Base-by-base conservation (phyloP, 2,888 invertebrate species). In the Rhamnusium bicolor region DNA sequence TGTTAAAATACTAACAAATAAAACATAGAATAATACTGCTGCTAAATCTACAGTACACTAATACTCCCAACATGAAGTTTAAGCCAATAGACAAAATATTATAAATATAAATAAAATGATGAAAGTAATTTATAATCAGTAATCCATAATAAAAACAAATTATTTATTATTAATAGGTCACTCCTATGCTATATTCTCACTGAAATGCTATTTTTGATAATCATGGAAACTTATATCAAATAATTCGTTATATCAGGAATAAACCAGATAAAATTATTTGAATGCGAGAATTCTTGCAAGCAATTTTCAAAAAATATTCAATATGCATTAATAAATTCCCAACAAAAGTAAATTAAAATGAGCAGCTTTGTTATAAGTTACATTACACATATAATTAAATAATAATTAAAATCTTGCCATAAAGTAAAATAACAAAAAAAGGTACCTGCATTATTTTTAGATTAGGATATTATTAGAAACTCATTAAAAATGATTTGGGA, bases 371-470 rank as follows among this genome's bases (percentile, higher is more conserved):
- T 10, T 10, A 10, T 2, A 32, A 32, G 12, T 32, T 32, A n/a
- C 32, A 10, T 32, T 32, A 5, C 8, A 32, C 32, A 21, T 53
- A 1, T 8, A 53, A 53, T 21, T 12, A 7, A 19, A 51, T 0
- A 8, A 7, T 18, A n/a, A 27, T 32, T 24, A 16, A 24, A 14
- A 58, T 27, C 14, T 8, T 6, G 8, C 24, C 8, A 51, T 8
- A 51, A 7, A 7, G 12, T 21, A 51, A 18, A 18, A 4, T 12
- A 12, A 61, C 7, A 10, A 21, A 40, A 61, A 40, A 47, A 21
- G 46, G 46, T 18, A 61, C n/a, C n/a, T n/a, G n/a, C 21, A 61
- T 46, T 61, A 61, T 61, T 61, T 61, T 61, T 61, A 61, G 61
- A 40, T 19, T 32, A 21, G n/a, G 46, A 14, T 61, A 61, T 61